These are phyloP conservation scores for Drosophila setosimentum DNA, from an alignment of 2,888 invertebrate species.

Conservation along the genomic window DNA sequence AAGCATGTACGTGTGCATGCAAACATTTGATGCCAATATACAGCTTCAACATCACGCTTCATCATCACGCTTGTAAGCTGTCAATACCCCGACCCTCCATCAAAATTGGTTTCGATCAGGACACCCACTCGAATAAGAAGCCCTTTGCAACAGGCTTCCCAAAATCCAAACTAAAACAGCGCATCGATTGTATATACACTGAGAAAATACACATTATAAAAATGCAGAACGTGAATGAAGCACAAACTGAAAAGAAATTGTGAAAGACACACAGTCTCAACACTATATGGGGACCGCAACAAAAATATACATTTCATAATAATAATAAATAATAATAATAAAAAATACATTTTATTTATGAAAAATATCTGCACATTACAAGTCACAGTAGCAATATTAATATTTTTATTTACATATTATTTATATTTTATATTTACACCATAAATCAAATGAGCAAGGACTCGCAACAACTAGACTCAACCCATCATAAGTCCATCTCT, in stretches of 20 bases:
- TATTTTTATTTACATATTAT: not conserved
- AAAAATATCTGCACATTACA: not conserved
- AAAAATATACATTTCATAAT: not conserved
- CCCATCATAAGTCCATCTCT: not conserved
- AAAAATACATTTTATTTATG: not conserved
- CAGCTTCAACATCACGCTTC: conserved; percentile 44
- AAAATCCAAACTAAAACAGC: not conserved
- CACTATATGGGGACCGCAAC: too few relatives aligned
- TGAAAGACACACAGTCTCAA: too few relatives aligned
- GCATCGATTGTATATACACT: not conserved
- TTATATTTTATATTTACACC: not conserved
- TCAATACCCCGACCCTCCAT: conserved; percentile 18
- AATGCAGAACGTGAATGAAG: not conserved
- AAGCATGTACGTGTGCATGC: conserved; percentile 5
- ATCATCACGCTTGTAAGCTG: conserved; percentile 40
- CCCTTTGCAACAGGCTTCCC: conserved; percentile 3
- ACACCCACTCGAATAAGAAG: conserved; percentile 10
- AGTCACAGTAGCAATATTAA: not conserved
- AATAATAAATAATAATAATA: not conserved
- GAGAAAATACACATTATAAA: too few relatives aligned
- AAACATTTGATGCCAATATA: conserved; percentile 46
- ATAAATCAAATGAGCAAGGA: not conserved
- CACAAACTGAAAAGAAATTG: not conserved
- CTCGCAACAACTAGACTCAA: not conserved
- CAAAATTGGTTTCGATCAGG: not conserved